Evolutionary conservation across 2,797 vertebrate species (phyloP).

Genomic region (Naso thynnoides): DNA sequence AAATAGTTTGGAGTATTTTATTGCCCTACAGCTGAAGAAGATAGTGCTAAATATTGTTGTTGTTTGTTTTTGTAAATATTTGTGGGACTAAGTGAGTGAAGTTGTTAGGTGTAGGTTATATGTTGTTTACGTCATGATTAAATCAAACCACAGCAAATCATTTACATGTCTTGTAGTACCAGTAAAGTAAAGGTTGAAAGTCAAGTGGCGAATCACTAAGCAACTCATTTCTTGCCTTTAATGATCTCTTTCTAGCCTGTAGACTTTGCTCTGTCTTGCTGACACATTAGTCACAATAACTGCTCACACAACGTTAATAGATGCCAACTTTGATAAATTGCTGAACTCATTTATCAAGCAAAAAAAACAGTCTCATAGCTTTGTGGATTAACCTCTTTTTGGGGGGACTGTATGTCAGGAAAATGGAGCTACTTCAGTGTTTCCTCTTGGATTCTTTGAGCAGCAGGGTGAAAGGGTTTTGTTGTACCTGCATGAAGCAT

Average conservation of each 20-base stretch:
- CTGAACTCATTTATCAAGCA: constrained; percentile 12
- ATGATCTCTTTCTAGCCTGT: constrained; percentile 6
- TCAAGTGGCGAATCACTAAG: background rate
- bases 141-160: background rate
- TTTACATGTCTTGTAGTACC: background rate
- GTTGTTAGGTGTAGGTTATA: too few species aligned
- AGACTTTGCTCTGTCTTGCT: background rate
- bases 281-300: constrained; percentile 40
- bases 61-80: too few species aligned
- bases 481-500: too few species aligned
- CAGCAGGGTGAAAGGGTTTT: too few species aligned
- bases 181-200: constrained; percentile 6
- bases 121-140: background rate
- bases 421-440: background rate
- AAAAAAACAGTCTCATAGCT: background rate
- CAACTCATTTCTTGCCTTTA: constrained; percentile 1
- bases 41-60: too few species aligned
- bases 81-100: too few species aligned
- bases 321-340: constrained; percentile 22
- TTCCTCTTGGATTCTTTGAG: too few species aligned
- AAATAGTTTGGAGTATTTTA: background rate
- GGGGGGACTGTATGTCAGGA: background rate
- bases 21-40: background rate
- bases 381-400: background rate
- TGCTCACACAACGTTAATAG: background rate